A percentile compares a stretch with the other conserved stretches of the same genome.
phyloP scores from a whole-genome alignment of 2,113 vertebrate genomes.

The Grammomys surdaster region DNA sequence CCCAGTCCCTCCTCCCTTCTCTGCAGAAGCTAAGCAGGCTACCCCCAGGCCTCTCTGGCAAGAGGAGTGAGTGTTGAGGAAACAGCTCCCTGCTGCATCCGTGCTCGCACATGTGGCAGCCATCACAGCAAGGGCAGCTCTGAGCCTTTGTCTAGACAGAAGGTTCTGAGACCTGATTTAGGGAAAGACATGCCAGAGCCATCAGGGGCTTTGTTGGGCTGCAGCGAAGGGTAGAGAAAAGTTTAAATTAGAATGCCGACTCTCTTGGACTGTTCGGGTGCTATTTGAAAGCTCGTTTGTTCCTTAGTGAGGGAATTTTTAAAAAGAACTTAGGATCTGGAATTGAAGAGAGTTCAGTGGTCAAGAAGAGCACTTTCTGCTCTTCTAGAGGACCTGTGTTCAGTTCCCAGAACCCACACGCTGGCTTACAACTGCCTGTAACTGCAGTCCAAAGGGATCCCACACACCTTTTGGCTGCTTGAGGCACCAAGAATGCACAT shows the following conservation, averaged over 20 bases:
- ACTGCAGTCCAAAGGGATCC: neutral
- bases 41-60: neutral
- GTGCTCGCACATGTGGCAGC: neutral
- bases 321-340: neutral
- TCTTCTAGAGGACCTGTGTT: neutral
- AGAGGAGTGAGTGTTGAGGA: neutral
- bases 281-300: conserved; percentile 8
- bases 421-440: neutral
- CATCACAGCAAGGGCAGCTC: neutral
- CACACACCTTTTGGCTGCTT: neutral
- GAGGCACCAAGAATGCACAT: neutral
- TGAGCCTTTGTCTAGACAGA: conserved; percentile 22
- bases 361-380: neutral
- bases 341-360: neutral
- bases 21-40: neutral
- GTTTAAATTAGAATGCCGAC: conserved; percentile 15
- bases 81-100: neutral
- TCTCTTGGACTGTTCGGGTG: neutral
- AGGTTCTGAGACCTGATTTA: neutral
- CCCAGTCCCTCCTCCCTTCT: neutral
- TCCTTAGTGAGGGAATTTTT: conserved; percentile 50
- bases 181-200: neutral
- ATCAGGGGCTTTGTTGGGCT: conserved; percentile 12
- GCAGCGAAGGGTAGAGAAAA: conserved; percentile 9
- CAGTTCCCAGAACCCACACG: neutral